A percentile compares a stretch with the other conserved stretches of the same genome.
Conservation (phyloP, 2,797 vertebrate genomes). For the Sebastes aleutianus region DNA sequence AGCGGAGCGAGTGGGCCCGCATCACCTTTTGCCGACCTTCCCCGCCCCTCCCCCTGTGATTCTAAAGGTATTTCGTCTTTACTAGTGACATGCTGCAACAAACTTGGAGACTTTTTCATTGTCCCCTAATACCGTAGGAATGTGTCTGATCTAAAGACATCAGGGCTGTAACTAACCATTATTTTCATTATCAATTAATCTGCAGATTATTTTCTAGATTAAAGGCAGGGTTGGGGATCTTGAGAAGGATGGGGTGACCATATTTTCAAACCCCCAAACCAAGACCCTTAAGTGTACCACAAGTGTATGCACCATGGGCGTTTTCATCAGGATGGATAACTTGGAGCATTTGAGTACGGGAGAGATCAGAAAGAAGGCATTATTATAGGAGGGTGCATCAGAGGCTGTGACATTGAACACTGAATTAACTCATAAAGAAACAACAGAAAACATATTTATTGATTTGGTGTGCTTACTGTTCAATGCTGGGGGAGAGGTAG, state of each 20-base stretch:
- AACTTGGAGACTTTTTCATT: not conserved
- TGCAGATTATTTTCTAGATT: not conserved
- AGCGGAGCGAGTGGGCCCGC: not conserved
- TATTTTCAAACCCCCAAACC: too few relatives aligned
- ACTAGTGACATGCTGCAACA: not conserved
- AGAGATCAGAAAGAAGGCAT: too few relatives aligned
- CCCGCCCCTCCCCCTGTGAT: not conserved
- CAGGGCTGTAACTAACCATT: not conserved
- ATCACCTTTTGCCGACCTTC: constrained; percentile 23
- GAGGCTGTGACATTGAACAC: too few relatives aligned
- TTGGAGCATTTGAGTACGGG: too few relatives aligned
- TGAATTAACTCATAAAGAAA: too few relatives aligned
- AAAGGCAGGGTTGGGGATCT: too few relatives aligned
- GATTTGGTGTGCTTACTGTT: constrained; percentile 87
- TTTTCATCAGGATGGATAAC: too few relatives aligned
- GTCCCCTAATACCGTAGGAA: not conserved
- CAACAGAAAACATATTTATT: too few relatives aligned
- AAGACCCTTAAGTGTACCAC: too few relatives aligned
- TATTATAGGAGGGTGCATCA: too few relatives aligned
- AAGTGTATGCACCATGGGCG: too few relatives aligned
- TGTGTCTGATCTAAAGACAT: not conserved
- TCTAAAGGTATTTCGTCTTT: not conserved
- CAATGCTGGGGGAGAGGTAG: constrained; percentile 95
- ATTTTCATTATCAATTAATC: not conserved
- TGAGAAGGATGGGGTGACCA: too few relatives aligned